Base-by-base conservation (phyloP, 1,140 invertebrate genomes). In the Capitella teleta region DNA sequence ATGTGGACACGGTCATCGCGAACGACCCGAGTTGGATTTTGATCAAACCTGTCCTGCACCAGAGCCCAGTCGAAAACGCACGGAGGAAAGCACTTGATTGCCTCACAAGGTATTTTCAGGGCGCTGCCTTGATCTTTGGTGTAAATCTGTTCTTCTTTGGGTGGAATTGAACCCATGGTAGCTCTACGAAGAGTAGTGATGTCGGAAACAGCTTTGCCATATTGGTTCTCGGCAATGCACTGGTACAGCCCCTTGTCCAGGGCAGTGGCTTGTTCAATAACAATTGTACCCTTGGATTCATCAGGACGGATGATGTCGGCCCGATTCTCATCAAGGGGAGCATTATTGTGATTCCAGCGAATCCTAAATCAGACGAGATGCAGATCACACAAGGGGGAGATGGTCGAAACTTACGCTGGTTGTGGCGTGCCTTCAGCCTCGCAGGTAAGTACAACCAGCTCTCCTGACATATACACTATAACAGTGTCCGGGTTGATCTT, bases 161-260 rank as follows among this genome's bases (percentile, higher is more conserved):
- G 6, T 28, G 43, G 43, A 26, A 25, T 25, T 8, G 4, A 12
- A 25, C 19, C 23, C 5, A 51, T 14, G 3, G 8, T 14, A 21
- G 38, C 23, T 10, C 28, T 21, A 18, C 12, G 19, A 5, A 51
- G 14, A 1, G 26, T n/a, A 2, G 19, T n/a, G n/a, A 28, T 14
- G 41, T 46, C 34, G 10, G 49, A 51, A 23, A 46, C 30, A 5
- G 41, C 49, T 1, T 16, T 46, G 26, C 49, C 49, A 16, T 44
- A 47, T 28, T 51, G 38, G 41, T 51, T 51, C 16, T 28, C 12
- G n/a, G 49, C 41, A 18, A 51, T 28, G 28, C 49, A 51, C 16
- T 44, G 49, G 38, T 51, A 51, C 5, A 18, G 14, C 19, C 49
- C 49, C 14, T 49, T 36, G 47, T 49, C n/a, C n/a, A n/a, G n/a